Base-by-base conservation (phyloP, 2,113 vertebrate genomes). In the Pongo abelii region DNA sequence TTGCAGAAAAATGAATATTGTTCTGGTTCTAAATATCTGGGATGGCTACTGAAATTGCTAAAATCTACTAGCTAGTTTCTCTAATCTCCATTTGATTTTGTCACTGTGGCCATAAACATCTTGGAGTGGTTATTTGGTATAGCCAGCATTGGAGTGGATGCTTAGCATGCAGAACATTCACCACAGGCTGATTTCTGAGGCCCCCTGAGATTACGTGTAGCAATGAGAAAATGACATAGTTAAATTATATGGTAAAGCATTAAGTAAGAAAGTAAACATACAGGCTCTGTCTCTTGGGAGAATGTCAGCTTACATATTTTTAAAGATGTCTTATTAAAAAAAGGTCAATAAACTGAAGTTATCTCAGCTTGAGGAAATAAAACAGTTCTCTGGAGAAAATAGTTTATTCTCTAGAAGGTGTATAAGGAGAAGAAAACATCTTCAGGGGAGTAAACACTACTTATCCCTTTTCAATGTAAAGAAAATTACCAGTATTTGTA, bases 201-300 rank as follows among this genome's bases (percentile, higher is more conserved):
- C 22, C 48, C 61, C 67, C n/a, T 46, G 75, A 70, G 93, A 89
- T 32, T 18, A 27, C 2, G 2, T 11, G 52, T 11, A 61, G 30
- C 83, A 96, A 77, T 69, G 72, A 86, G 85, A 84, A 96, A 55
- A 87, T 87, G 94, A 75, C 52, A 67, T 95, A 86, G 91, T 94
- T 85, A 81, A 95, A 96, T 92, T 89, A 94, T 89, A 50, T 72
- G 61, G 17, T 14, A 74, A 13, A 25, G 14, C 43, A 89, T 8
- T 74, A 40, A 50, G 40, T n/a, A 84, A 79, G 43, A 72, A 97
- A 88, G 88, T 43, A 88, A 86, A 32, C n/a, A 74, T 61, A 27
- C 8, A 69, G 38, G 14, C 38, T 80, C 40, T 57, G 23, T 96
- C 75, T 94, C 89, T 83, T 70, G 48, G 93, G 96, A 94, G 5